These are phyloP conservation scores for Taurulus bubalis DNA, from an alignment of 2,113 vertebrate genomes.

Conservation along the genomic window DNA sequence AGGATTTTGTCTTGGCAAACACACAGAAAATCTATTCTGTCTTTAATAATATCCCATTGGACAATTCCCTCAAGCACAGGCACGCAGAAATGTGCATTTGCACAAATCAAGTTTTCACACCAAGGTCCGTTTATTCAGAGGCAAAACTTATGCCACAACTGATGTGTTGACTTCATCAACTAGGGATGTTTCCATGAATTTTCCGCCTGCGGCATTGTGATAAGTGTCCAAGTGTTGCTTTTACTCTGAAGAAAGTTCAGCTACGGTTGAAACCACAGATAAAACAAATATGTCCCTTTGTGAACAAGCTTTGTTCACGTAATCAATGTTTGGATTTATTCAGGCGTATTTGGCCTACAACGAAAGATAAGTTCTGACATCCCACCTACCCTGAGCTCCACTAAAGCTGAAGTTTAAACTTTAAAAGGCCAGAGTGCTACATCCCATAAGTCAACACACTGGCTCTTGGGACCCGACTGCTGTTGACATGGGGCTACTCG, in stretches of 20 bases:
- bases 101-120: neutral
- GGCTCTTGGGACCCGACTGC: slow-evolving; percentile 56
- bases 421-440: slow-evolving; percentile 56
- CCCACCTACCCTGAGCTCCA: slow-evolving; percentile 10
- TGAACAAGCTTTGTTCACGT: neutral
- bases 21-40: slow-evolving; percentile 48
- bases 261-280: slow-evolving; percentile 15
- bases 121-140: slow-evolving; percentile 23
- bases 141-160: neutral
- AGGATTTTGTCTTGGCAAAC: slow-evolving; percentile 66
- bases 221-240: neutral
- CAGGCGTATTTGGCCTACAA: slow-evolving; percentile 14
- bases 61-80: slow-evolving; percentile 42
- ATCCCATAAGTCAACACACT: slow-evolving; percentile 58
- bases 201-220: neutral
- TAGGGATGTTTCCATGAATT: neutral
- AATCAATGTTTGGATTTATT: slow-evolving; percentile 29
- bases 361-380: slow-evolving; percentile 39
- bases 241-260: slow-evolving; percentile 14
- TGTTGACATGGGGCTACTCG: slow-evolving; percentile 64
- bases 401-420: slow-evolving; percentile 55
- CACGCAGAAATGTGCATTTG: slow-evolving; percentile 35
- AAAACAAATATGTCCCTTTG: neutral
- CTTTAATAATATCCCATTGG: slow-evolving; percentile 61
- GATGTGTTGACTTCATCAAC: slow-evolving; percentile 5